Conservation (phyloP, 2,797 vertebrate genomes). For the Hoplostethus mediterraneus region DNA sequence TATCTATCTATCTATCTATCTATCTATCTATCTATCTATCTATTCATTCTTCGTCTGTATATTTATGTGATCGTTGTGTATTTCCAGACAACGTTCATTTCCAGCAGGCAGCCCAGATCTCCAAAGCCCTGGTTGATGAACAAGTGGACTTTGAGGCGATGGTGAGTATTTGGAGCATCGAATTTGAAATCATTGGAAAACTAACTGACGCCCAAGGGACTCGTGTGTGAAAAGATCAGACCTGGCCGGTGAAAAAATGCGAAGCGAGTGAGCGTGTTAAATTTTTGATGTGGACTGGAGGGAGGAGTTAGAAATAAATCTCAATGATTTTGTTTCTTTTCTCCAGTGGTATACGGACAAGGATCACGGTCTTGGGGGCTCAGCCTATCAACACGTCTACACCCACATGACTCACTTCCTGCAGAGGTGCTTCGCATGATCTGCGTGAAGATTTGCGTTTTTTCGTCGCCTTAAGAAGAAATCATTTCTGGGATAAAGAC, state of each 20-base stretch:
- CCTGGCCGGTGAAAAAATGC: too few species aligned
- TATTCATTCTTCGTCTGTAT: neutral
- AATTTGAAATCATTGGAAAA: neutral
- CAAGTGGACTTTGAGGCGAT: conserved; percentile 97
- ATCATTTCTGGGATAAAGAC: neutral
- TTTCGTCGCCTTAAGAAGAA: conserved; percentile 22
- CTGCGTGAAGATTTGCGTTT: neutral
- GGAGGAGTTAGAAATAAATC: neutral
- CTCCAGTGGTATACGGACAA: conserved; percentile 97
- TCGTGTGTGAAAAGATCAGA: too few species aligned
- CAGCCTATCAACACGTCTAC: conserved; percentile 91
- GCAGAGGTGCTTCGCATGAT: conserved; percentile 88
- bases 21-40: too few species aligned
- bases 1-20: too few species aligned
- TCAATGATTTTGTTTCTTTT: conserved; percentile 29
- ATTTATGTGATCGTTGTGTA: neutral
- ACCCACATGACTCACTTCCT: conserved; percentile 95
- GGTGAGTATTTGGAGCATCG: conserved; percentile 81
- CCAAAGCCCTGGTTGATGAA: conserved; percentile 93
- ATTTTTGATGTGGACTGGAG: neutral
- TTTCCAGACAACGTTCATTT: conserved; percentile 97
- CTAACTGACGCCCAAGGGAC: too few species aligned
- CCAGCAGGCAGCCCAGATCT: conserved; percentile 97
- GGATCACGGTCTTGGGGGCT: conserved; percentile 89
- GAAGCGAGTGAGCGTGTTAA: too few species aligned